These are phyloP conservation scores for Cybosia mesomella DNA, from an alignment of 2,888 invertebrate species.

Conservation along the genomic window DNA sequence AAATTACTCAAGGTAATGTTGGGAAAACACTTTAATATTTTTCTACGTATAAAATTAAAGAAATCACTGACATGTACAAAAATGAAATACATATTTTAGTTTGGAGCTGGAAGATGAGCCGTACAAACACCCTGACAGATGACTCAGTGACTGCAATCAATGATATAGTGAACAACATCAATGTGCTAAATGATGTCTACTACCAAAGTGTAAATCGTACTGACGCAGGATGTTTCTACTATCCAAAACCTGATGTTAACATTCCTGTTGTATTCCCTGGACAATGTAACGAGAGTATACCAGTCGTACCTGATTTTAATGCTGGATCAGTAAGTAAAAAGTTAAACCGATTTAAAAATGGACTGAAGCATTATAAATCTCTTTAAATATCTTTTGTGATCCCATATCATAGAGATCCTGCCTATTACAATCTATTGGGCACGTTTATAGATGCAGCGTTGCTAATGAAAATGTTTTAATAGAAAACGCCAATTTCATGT, in stretches of 20 bases:
- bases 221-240: conserved; percentile 66
- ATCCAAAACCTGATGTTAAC: conserved; percentile 54
- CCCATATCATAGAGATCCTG: no score
- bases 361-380: not conserved
- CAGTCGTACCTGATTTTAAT: conserved; percentile 62
- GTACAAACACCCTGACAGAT: conserved; percentile 53
- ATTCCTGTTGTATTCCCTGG: conserved; percentile 64
- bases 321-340: conserved; percentile 55
- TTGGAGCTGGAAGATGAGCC: conserved; percentile 76
- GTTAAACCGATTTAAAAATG: not conserved
- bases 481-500: not conserved
- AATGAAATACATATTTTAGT: conserved; percentile 65
- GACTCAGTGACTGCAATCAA: conserved; percentile 57
- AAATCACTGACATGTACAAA: no score
- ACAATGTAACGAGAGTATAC: conserved; percentile 63
- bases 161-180: conserved; percentile 47
- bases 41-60: no score
- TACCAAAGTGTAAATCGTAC: conserved; percentile 59
- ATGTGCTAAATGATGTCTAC: conserved; percentile 64
- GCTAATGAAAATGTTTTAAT: not conserved
- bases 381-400: no score
- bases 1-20: no score
- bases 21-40: no score
- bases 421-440: no score
- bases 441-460: not conserved